phyloP scores from a whole-genome alignment of 1,140 invertebrate genomes.

The Scylla paramamosain region DNA sequence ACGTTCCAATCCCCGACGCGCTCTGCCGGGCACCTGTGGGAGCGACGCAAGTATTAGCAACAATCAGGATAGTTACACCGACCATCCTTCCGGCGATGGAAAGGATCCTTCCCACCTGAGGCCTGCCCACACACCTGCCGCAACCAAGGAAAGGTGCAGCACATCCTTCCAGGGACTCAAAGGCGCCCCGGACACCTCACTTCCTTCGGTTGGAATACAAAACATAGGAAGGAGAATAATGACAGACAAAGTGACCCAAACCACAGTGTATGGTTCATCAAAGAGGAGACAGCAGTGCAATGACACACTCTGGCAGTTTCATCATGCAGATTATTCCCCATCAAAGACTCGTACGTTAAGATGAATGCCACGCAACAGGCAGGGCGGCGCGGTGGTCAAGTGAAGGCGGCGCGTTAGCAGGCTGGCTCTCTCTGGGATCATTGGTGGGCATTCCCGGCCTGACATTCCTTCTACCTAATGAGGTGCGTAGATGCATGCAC shows the following conservation, averaged over 20 bases:
- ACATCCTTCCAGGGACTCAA: neutral
- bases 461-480: no score
- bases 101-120: neutral
- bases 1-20: neutral
- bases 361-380: no score
- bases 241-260: neutral
- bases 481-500: no score
- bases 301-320: neutral
- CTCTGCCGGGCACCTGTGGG: neutral
- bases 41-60: neutral
- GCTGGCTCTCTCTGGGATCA: no score
- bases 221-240: neutral
- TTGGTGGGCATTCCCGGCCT: no score
- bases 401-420: no score
- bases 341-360: no score
- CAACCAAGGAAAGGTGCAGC: neutral
- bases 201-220: neutral
- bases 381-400: no score
- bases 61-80: neutral
- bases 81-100: constrained; percentile 4
- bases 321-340: no score
- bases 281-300: no score
- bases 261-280: neutral
- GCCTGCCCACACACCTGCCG: neutral
- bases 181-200: constrained; percentile 7